These are phyloP conservation scores for Numenius arquata DNA, from an alignment of 2,113 vertebrate genomes.

Conservation along the genomic window DNA sequence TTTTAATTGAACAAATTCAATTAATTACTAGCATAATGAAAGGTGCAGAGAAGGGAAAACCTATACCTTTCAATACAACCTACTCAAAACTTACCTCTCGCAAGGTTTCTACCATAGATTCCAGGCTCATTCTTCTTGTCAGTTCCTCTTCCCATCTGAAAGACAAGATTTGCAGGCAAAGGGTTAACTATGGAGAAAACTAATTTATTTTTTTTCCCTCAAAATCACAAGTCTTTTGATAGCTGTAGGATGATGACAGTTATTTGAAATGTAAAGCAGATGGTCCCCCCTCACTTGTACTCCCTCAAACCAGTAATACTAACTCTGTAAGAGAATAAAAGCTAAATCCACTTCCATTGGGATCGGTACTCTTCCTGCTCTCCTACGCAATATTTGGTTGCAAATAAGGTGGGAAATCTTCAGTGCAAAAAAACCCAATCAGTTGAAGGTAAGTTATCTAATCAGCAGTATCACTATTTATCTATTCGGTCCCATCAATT, in stretches of 20 bases:
- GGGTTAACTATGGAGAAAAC: not conserved
- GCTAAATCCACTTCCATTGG: not conserved
- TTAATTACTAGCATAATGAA: not conserved
- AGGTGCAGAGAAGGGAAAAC: not conserved
- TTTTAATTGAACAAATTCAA: not conserved
- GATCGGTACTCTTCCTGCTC: not conserved
- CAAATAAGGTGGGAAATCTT: not conserved
- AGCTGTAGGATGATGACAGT: not conserved
- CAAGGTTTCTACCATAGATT: conserved; percentile 87
- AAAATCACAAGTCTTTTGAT: not conserved
- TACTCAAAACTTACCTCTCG: conserved; percentile 80
- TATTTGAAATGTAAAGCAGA: not conserved
- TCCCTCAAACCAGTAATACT: not conserved
- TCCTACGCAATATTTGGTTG: not conserved
- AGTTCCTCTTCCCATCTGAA: conserved; percentile 96
- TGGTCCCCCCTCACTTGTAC: not conserved
- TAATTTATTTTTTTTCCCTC: accelerated
- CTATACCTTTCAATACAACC: accelerated
- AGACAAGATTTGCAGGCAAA: conserved; percentile 63
- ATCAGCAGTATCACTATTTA: not conserved
- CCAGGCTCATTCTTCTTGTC: conserved; percentile 85
- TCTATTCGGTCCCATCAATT: not conserved
- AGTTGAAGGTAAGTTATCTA: not conserved
- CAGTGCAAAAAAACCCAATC: not conserved
- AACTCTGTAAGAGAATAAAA: not conserved